A percentile compares a stretch with the other conserved stretches of the same genome.
These are phyloP conservation scores for Colossoma macropomum DNA, from an alignment of 2,113 vertebrate species.

Conservation along the genomic window DNA sequence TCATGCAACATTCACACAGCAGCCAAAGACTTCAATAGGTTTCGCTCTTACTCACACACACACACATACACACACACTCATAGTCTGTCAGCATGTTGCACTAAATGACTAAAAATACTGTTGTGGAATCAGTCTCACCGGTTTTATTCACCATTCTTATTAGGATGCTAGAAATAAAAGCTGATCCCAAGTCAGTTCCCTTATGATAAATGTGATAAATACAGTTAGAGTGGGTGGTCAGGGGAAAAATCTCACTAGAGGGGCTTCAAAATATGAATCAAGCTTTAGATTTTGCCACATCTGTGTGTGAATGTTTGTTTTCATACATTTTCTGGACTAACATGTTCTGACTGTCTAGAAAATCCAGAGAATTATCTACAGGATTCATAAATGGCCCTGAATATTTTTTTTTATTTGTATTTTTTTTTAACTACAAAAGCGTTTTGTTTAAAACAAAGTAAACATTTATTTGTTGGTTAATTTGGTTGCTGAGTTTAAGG, in stretches of 20 bases:
- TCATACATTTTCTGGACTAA: too few relatives aligned
- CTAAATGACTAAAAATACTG: not conserved
- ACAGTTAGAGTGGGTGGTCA: not conserved
- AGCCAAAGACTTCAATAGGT: not conserved
- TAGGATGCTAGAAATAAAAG: not conserved
- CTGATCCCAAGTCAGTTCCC: not conserved
- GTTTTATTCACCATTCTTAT: not conserved
- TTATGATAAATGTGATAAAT: not conserved
- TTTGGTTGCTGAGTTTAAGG: too few relatives aligned
- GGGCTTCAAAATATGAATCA: too few relatives aligned
- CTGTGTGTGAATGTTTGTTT: not conserved
- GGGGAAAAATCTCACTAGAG: too few relatives aligned
- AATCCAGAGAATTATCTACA: too few relatives aligned
- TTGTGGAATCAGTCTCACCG: not conserved
- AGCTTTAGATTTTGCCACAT: slow-evolving; percentile 1
- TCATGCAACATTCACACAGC: not conserved
- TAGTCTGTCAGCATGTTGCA: not conserved
- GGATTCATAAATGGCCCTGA: too few relatives aligned
- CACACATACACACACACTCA: not conserved
- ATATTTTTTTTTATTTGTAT: too few relatives aligned
- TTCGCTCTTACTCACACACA: not conserved
- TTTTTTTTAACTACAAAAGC: too few relatives aligned
- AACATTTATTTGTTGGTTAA: too few relatives aligned
- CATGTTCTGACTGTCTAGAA: too few relatives aligned
- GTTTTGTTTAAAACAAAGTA: too few relatives aligned